These are phyloP conservation scores for Scomberomorus guttatus DNA, from an alignment of 2,797 vertebrate species.

Conservation along the genomic window DNA sequence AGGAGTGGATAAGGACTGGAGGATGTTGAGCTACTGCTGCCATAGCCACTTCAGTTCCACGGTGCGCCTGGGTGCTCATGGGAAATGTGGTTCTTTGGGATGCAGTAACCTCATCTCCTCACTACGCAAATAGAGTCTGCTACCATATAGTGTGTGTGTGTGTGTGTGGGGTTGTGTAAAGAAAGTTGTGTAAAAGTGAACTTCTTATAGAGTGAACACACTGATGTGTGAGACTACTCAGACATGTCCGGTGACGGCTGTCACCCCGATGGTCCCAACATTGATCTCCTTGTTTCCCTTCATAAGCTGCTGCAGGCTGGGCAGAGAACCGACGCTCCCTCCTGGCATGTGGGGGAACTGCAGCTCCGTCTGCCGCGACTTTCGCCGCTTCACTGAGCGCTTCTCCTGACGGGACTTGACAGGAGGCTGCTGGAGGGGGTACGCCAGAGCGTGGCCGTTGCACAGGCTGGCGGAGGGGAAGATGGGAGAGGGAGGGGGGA, in stretches of 20 bases:
- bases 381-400: slow-evolving; percentile 91
- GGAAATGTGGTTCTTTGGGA: slow-evolving; percentile 73
- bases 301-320: slow-evolving; percentile 94
- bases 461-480: slow-evolving; percentile 84
- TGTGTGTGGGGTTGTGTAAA: slow-evolving; percentile 28
- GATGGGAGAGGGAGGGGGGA: slow-evolving; percentile 85
- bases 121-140: slow-evolving; percentile 33
- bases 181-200: slow-evolving; percentile 34
- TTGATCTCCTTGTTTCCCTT: slow-evolving; percentile 95
- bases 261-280: slow-evolving; percentile 92
- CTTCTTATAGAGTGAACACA: background rate
- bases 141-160: slow-evolving; percentile 46
- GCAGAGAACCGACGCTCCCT: slow-evolving; percentile 85
- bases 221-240: slow-evolving; percentile 74
- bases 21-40: slow-evolving; percentile 74
- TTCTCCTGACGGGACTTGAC: slow-evolving; percentile 93
- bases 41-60: slow-evolving; percentile 81
- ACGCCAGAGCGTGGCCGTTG: slow-evolving; percentile 86
- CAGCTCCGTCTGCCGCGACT: slow-evolving; percentile 88
- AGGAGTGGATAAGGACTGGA: slow-evolving; percentile 47
- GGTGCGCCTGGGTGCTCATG: slow-evolving; percentile 54
- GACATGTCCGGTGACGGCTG: slow-evolving; percentile 91
- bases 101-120: slow-evolving; percentile 45
- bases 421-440: slow-evolving; percentile 81
- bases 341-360: slow-evolving; percentile 76